Base-by-base conservation (phyloP, 2,888 invertebrate genomes). In the Sympetrum striolatum region DNA sequence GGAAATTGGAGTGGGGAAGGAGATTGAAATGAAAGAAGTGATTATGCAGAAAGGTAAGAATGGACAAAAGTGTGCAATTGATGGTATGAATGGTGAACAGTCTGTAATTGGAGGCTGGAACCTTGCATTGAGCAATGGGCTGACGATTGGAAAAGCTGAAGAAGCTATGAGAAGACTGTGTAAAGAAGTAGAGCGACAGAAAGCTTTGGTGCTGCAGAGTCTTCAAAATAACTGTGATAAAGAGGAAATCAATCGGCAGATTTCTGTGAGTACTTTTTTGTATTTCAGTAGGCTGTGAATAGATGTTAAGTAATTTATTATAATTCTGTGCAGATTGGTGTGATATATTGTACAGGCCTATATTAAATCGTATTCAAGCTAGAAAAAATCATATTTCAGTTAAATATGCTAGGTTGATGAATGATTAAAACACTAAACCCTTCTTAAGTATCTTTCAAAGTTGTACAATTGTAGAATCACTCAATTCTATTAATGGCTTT, bases 181-280 rank as follows among this genome's bases (percentile, higher is more conserved):
- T 93, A 96, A 97, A 92, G 95, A 96, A 92, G 96, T 98, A 91
- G 95, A 96, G 4, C 94, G 96, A 48, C 97, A 97, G 93, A 97
- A 97, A 93, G 96, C 96, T 93, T 94, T 97, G 92, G 97, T 98
- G 92, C 96, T 97, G 94, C 96, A 96, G 92, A 97, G 96, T 93
- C 94, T 97, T 22, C 97, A 97, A 94, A 92, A 93, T 3, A 96
- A 96, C 92, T 96, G 96, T 92, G 95, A 96, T 92, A 97, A 97
- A 93, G 95, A 96, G 90, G 96, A 97, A 92, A 94, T 97, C 81
- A 97, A 97, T 93, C 94, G 95, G 39, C 97, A 97, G 93, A 97
- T 97, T 92, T 95, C 96, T 90, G 96, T 96, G 91, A 94, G 94
- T 93, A 81, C 64, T 81, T 39, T 31, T 37, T 90, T 90, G 5